phyloP scores from a whole-genome alignment of 2,797 vertebrate species.

The Poeciliopsis turneri region DNA sequence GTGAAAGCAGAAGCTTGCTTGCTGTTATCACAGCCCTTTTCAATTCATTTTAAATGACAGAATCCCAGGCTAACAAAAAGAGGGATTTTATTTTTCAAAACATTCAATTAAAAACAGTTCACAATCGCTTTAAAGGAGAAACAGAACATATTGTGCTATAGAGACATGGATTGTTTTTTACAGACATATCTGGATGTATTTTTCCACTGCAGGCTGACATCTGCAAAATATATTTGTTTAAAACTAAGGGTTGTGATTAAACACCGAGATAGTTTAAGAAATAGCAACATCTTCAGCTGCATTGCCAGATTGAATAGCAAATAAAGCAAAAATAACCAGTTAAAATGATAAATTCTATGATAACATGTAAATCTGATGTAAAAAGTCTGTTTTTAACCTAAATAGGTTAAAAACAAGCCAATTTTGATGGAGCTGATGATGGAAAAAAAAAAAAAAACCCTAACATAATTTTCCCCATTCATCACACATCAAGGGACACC shows the following conservation, averaged over 20 bases:
- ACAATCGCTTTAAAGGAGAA: neutral
- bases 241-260: neutral
- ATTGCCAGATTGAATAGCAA: neutral
- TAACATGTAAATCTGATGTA: neutral
- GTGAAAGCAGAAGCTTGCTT: neutral
- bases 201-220: neutral
- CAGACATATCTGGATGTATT: neutral
- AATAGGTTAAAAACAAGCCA: neutral
- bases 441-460: neutral
- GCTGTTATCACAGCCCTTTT: neutral
- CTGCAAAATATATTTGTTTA: neutral
- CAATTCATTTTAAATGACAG: neutral
- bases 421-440: neutral
- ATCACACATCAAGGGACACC: conserved; percentile 17
- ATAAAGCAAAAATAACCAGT: neutral
- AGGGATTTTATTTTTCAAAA: neutral
- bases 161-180: neutral
- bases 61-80: neutral
- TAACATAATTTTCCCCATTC: neutral
- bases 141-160: neutral
- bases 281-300: neutral
- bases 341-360: neutral
- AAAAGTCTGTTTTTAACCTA: neutral
- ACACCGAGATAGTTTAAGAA: neutral
- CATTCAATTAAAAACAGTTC: neutral